Conservation (phyloP, 30 jellyfish, hydroid and myxozoan genomes). For the Kudoa iwatai region DNA sequence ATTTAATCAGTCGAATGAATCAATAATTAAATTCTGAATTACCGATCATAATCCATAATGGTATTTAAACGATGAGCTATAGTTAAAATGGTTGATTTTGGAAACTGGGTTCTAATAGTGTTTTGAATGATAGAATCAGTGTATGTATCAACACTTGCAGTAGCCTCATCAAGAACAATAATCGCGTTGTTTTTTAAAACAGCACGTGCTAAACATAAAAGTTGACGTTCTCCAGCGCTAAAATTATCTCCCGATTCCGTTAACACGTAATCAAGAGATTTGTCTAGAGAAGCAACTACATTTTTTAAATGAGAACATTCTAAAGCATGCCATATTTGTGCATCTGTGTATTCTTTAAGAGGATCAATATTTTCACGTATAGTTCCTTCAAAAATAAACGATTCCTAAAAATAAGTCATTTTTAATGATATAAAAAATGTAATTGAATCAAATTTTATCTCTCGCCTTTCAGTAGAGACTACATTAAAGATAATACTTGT, state of each 20-base stretch:
- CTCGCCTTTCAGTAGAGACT: background rate
- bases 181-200: slow-evolving; percentile 19
- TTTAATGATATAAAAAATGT: background rate
- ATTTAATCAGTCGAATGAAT: background rate
- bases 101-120: slow-evolving; percentile 36
- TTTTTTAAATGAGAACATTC: slow-evolving; percentile 26
- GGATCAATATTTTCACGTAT: slow-evolving; percentile 61
- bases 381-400: slow-evolving; percentile 57
- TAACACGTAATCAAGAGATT: slow-evolving; percentile 8
- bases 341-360: slow-evolving; percentile 15
- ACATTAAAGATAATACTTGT: slow-evolving; percentile 11
- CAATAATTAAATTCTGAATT: background rate
- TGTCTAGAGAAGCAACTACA: slow-evolving; percentile 5
- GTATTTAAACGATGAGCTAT: slow-evolving; percentile 85
- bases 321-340: slow-evolving; percentile 33
- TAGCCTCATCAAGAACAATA: slow-evolving; percentile 68
- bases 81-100: slow-evolving; percentile 26
- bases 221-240: slow-evolving; percentile 85
- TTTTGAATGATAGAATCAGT: slow-evolving; percentile 58
- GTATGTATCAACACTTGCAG: slow-evolving; percentile 77
- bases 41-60: slow-evolving; percentile 73
- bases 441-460: background rate
- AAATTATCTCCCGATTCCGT: slow-evolving; percentile 56
- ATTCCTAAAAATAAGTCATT: slow-evolving; percentile 31
- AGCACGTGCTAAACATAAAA: slow-evolving; percentile 89